Base-by-base conservation (phyloP, 2,113 vertebrate species). In the Parotia lawesii region DNA sequence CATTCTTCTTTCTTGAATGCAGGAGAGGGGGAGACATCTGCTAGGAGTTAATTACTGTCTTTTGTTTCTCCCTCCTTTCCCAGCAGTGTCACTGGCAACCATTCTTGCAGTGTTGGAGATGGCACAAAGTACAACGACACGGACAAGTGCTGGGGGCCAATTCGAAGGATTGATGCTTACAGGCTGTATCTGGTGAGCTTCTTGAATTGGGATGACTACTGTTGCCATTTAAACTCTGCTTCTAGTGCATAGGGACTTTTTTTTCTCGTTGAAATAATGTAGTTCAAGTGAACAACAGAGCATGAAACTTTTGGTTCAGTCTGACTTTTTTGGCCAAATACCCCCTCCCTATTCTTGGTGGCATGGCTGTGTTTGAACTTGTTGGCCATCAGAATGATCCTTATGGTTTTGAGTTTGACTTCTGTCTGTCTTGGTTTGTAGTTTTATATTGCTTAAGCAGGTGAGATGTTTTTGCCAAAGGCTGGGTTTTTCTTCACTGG, bases 101-200 rank as follows among this genome's bases (percentile, higher is more conserved):
- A 98, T 94, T 99, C 99, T 28, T 99, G 98, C 85, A 98, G 97
- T 3, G 97, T 98, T 51, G 98, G 98, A 78, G 97, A 97, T 20
- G 95, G 97, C 74, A 92, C 97, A 73, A 99, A 98, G 95, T 98
- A 98, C 96, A 99, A 99, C 0, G 99, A 99, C 76, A 99, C 99
- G 0, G 99, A 99, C 50, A 94, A 87, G 9, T 99, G 99, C 97
- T 99, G 99, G 99, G 99, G 99, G 8, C 96, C 98, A 2, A 97
- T 99, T 81, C 98, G 97, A 5, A 97, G 99, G 23, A 98, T 98
- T 80, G 98, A 99, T 54, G 98, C 99, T 19, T 99, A 99, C 98
- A 98, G 98, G n/a, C 98, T 99, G 56, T 99, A 99, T 78, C 91
- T 99, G 98, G 99, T 99, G 90, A 99, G 99, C 97, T 66, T 40